Evolutionary conservation across 2,888 invertebrate genomes (phyloP).

Genomic region (Lithodes maja): DNA sequence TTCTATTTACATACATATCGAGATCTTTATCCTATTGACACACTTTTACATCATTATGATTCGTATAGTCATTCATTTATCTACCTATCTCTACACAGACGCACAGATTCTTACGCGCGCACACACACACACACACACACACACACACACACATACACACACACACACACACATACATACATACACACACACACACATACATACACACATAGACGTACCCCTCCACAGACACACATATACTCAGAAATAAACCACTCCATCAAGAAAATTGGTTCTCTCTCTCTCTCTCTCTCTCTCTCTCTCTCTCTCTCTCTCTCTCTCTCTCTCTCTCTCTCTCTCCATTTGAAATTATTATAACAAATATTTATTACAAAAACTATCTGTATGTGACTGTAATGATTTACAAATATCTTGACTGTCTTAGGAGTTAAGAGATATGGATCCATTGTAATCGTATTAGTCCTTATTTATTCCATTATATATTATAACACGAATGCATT

Average conservation of each 20-base stretch:
- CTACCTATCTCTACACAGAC: no score
- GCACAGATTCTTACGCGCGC: not conserved
- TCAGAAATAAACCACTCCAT: not conserved
- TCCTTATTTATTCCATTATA: no score
- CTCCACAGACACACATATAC: not conserved
- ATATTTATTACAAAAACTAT: no score
- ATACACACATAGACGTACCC: not conserved
- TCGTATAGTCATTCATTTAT: not conserved
- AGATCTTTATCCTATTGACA: not conserved
- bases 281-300: constrained; percentile 1
- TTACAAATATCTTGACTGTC: no score
- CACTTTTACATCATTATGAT: not conserved
- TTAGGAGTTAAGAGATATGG: no score
- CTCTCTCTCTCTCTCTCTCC: not conserved
- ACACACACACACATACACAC: not conserved
- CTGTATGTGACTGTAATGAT: no score
- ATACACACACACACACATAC: not conserved
- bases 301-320: constrained; percentile 1
- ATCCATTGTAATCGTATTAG: no score
- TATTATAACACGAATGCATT: no score
- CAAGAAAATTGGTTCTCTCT: not conserved
- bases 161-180: not conserved
- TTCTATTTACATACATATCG: not conserved
- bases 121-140: not conserved
- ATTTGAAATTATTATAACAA: no score